Evolutionary conservation across 2,113 vertebrate genomes (phyloP).

Genomic region (Peromyscus polionotus): DNA sequence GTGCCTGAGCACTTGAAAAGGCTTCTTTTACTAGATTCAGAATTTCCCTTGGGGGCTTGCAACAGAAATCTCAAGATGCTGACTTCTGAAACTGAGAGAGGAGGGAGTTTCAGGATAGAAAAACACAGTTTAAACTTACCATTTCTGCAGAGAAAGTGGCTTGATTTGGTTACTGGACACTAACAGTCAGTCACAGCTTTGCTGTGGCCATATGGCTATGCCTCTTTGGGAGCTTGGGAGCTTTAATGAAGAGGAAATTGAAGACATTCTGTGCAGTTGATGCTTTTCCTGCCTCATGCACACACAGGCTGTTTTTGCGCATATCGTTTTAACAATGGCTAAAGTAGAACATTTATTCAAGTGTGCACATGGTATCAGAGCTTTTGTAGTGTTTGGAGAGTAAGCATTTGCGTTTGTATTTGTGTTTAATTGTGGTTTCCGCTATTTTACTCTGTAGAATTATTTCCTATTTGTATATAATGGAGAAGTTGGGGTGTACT

Average conservation of each 20-base stretch:
- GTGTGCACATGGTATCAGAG: background rate
- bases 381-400: background rate
- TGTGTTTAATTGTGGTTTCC: constrained; percentile 11
- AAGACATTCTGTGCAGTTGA: background rate
- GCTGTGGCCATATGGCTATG: background rate
- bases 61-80: background rate
- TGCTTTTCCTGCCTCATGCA: background rate
- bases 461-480: constrained; percentile 57
- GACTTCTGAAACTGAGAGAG: background rate
- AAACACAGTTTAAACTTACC: background rate
- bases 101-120: constrained; percentile 26
- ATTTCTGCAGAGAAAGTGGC: background rate
- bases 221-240: background rate
- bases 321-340: background rate
- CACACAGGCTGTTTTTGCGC: background rate
- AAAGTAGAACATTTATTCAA: background rate
- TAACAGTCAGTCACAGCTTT: background rate
- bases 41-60: background rate
- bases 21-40: background rate
- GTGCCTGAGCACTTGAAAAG: background rate
- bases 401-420: constrained; percentile 4
- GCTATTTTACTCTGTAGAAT: background rate
- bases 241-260: background rate
- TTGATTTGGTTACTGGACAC: background rate
- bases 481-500: background rate